These are phyloP conservation scores for Hyaena hyaena DNA, from an alignment of 2,113 vertebrate species.

Conservation along the genomic window DNA sequence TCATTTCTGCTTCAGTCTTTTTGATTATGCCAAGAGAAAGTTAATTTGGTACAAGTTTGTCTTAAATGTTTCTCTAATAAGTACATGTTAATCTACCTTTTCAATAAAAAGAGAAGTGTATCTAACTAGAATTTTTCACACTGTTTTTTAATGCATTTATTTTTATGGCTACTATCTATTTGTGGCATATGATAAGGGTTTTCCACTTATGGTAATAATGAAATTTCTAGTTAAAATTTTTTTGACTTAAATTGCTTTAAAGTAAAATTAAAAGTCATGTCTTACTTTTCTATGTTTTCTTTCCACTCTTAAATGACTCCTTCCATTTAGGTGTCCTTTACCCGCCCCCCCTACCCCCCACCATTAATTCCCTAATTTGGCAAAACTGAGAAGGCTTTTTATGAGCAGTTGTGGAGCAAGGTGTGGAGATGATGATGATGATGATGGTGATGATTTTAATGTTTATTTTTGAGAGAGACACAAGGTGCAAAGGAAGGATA, in stretches of 20 bases:
- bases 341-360: no score
- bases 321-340: background rate
- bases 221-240: background rate
- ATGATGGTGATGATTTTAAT: background rate
- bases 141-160: background rate
- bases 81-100: background rate
- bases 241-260: background rate
- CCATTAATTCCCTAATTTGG: background rate
- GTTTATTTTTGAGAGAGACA: no score
- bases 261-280: background rate
- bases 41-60: background rate
- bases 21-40: background rate
- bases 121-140: background rate
- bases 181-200: background rate
- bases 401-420: background rate
- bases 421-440: background rate
- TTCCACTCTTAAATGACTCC: background rate
- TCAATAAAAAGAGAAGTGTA: background rate
- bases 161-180: constrained; percentile 1
- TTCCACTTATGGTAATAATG: background rate
- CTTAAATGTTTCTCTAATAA: background rate
- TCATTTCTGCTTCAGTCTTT: background rate
- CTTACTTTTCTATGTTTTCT: background rate
- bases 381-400: background rate
- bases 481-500: no score